Evolutionary conservation across 2,113 vertebrate genomes (phyloP).

Genomic region (Labeo rohita): DNA sequence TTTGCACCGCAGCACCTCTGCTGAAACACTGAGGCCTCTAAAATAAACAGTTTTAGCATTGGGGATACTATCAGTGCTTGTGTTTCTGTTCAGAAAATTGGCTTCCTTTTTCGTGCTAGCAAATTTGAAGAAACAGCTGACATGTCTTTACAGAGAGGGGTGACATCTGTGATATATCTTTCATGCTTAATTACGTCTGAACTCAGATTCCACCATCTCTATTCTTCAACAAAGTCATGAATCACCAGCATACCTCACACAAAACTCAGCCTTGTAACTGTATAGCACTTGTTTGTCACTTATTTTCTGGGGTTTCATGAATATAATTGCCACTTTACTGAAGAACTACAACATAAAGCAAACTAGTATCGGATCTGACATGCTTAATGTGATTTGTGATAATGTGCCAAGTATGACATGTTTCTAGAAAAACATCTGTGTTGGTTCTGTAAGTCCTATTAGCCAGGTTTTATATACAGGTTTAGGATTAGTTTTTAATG

Average conservation of each 20-base stretch:
- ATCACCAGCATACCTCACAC: not conserved
- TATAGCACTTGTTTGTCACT: not conserved
- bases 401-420: not conserved
- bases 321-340: not conserved
- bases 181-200: conserved; percentile 34
- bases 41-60: conserved; percentile 50
- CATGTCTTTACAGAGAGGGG: not conserved
- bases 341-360: not conserved
- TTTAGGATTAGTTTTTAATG: not conserved
- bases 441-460: not conserved
- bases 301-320: not conserved
- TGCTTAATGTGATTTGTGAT: not conserved
- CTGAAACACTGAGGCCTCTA: conserved; percentile 51
- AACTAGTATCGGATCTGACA: not conserved
- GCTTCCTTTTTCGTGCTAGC: not conserved
- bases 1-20: conserved; percentile 58
- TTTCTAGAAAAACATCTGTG: not conserved
- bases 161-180: conserved; percentile 32
- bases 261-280: not conserved
- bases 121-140: conserved; percentile 21
- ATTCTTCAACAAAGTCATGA: conserved; percentile 10
- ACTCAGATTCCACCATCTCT: conserved; percentile 4
- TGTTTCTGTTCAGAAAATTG: not conserved
- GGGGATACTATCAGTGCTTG: conserved; percentile 26
- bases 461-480: not conserved